Evolutionary conservation across 2,888 invertebrate genomes (phyloP).

Genomic region (Kryphioiulus occultus): DNA sequence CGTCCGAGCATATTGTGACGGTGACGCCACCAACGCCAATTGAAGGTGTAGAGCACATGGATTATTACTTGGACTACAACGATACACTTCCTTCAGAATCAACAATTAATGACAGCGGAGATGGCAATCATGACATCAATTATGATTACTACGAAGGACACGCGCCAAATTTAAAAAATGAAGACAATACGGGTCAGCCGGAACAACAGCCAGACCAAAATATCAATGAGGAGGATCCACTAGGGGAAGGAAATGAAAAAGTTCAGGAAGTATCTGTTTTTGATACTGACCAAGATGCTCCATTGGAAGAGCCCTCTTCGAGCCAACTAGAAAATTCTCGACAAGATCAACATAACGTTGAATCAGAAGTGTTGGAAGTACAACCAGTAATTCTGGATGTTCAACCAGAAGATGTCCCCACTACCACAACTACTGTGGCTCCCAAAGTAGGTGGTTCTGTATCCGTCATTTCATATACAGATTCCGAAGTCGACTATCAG

Average conservation of each 20-base stretch:
- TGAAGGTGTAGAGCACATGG: neutral
- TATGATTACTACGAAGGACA: constrained; percentile 50
- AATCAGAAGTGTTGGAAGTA: neutral
- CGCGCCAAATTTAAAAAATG: neutral
- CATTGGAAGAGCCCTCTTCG: constrained; percentile 11
- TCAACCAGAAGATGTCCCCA: neutral
- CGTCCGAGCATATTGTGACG: constrained; percentile 45
- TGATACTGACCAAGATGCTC: neutral
- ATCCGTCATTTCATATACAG: constrained; percentile 40
- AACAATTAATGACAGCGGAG: constrained; percentile 14
- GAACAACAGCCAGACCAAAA: constrained; percentile 1
- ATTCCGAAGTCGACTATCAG: constrained; percentile 46
- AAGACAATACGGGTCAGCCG: neutral
- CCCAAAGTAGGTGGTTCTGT: constrained; percentile 31
- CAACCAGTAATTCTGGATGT: constrained; percentile 1
- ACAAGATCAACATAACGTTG: neutral
- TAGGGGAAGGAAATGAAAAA: neutral
- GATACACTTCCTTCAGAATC: constrained; percentile 45
- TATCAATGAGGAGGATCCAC: constrained; percentile 15
- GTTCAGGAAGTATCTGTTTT: constrained; percentile 43
- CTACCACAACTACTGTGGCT: constrained; percentile 15
- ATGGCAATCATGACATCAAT: neutral
- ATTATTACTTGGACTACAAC: constrained; percentile 49
- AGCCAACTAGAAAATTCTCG: neutral
- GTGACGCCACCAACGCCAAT: constrained; percentile 45